Base-by-base conservation (phyloP, 2,797 vertebrate genomes). In the Denticeps clupeoides region DNA sequence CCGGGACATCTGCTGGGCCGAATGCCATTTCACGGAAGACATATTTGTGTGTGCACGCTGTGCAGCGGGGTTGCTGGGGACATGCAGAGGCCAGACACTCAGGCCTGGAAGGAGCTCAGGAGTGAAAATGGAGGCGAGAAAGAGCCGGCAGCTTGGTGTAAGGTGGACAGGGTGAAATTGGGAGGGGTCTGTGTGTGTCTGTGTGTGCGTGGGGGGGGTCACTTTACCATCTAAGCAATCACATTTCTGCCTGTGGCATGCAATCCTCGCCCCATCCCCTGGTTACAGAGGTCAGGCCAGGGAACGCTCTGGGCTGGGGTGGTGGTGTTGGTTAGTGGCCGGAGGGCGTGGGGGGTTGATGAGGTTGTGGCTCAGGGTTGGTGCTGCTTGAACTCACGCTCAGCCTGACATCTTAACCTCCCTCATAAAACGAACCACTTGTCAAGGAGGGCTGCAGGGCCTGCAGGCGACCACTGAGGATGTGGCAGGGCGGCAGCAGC, bases 21-120 rank as follows among this genome's bases (percentile, higher is more conserved):
- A 78, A 81, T 87, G 88, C 88, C 71, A 71, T 78, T 70, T 76
- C 65, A 65, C 79, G 76, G 59, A 82, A 53, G 53, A 52, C 28
- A 53, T 23, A 22, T 23, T 23, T 23, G 22, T 23, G 22, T 37
- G 28, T 12, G 22, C 3, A 22, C 35, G 31, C 13, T 13, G 4
- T 31, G n/a, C 31, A 33, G 31, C 12, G 6, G 9, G 37, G 7
- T 45, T 12, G 27, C 9, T 71, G 71, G 71, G 59, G 68, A 73
- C 70, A 65, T 68, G 62, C 64, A 69, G 65, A 74, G 73, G 77
- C 22, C 23, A 23, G 23, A n/a, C 23, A 23, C 23, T 23, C 4
- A n/a, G 29, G 4, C n/a, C 29, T 28, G 4, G 3, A 11, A 5
- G 12, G 1, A 12, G 12, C 12, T 13, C 13, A 15, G 32, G 15